Base-by-base conservation (phyloP, 2,113 vertebrate genomes). In the Theropithecus gelada region DNA sequence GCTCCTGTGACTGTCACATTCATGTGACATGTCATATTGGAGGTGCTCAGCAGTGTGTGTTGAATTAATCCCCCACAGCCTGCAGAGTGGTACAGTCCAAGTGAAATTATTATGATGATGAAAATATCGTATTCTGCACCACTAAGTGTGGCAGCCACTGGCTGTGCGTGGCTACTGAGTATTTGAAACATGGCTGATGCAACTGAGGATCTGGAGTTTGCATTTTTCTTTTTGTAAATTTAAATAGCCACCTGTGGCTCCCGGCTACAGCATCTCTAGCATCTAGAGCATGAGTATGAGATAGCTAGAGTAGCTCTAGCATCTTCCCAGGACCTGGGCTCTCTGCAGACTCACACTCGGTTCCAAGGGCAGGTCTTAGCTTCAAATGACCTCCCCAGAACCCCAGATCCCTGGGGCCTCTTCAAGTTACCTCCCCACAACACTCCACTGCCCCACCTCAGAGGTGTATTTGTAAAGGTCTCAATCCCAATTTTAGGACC, bases 61-160 rank as follows among this genome's bases (percentile, higher is more conserved):
- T 12, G 22, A 70, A 9, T 5, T 48, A 20, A 8, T 18, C 9
- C 38, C 11, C 38, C 23, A 4, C 23, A n/a, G 35, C 18, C n/a
- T 45, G 22, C 5, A 12, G 0, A 1, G n/a, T 35, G 16, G 8
- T 1, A 0, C n/a, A 32, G 9, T 32, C 59, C 48, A 11, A 38
- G 57, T 45, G 85, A 35, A 23, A 1, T 11, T 30, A n/a, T 30
- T 6, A n/a, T 0, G 12, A 13, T 27, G 25, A 45, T 13, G 30
- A 75, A 48, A 16, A 32, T 5, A 27, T 18, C 5, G 16, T 4
- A 25, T 1, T n/a, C 57, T 16, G 12, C 2, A 2, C 23, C 2
- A 32, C 25, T 14, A 18, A 10, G 12, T 1, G 11, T 27, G 57
- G 70, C 1, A 3, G 27, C 52, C 50, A 45, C 5, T 6, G 3